Conservation (phyloP, 1,140 invertebrate genomes). For the Apis mellifera region DNA sequence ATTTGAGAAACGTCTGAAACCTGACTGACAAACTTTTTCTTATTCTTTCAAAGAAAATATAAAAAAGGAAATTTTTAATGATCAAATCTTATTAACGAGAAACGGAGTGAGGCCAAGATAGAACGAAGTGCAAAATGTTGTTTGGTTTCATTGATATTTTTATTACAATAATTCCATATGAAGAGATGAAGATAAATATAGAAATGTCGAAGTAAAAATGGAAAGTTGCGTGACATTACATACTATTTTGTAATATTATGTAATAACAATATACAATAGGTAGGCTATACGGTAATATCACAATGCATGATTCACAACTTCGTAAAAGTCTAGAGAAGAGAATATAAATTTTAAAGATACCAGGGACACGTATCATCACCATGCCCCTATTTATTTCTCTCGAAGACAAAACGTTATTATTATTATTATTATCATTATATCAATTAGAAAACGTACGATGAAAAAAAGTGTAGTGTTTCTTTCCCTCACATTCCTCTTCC, state of each 20-base stretch:
- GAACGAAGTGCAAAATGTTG: neutral
- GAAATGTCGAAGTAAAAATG: conserved; percentile 81
- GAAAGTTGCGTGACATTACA: conserved; percentile 76
- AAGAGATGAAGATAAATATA: conserved; percentile 81
- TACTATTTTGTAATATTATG: conserved; percentile 61
- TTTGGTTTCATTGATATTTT: conserved; percentile 74
- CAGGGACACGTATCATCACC: conserved; percentile 25
- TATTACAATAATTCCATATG: conserved; percentile 81
- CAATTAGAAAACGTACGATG: conserved; percentile 55
- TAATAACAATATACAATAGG: conserved; percentile 77
- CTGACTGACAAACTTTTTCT: too few relatives aligned
- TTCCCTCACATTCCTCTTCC: neutral
- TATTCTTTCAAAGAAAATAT: too few relatives aligned
- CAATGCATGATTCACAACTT: conserved; percentile 81
- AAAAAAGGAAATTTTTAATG: too few relatives aligned
- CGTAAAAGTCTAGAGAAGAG: conserved; percentile 76
- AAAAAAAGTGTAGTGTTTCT: conserved; percentile 47
- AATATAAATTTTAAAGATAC: conserved; percentile 64
- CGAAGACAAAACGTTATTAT: conserved; percentile 28
- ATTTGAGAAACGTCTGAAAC: too few relatives aligned
- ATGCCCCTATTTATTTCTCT: conserved; percentile 6
- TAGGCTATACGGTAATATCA: conserved; percentile 81
- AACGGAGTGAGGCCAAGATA: neutral
- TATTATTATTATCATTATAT: conserved; percentile 15
- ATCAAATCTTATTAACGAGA: too few relatives aligned